phyloP scores from a whole-genome alignment of 2,113 vertebrate species.

The Collichthys lucidus region DNA sequence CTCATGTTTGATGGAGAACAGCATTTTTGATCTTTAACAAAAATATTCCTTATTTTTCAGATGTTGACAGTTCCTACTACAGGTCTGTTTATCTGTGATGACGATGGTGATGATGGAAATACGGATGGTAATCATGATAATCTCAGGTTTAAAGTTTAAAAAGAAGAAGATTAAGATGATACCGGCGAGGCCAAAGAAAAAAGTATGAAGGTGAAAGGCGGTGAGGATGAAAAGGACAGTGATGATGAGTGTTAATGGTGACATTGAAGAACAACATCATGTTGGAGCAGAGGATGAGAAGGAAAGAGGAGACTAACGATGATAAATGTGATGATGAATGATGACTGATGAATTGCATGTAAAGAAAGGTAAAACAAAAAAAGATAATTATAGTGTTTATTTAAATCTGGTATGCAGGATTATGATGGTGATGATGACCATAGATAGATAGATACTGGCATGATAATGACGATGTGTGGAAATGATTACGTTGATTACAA shows the following conservation, averaged over 20 bases:
- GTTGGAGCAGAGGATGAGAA: neutral
- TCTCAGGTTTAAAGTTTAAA: neutral
- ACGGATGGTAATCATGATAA: neutral
- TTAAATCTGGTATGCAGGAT: neutral
- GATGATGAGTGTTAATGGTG: neutral
- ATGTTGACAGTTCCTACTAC: neutral
- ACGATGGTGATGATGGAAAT: neutral
- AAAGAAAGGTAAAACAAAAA: neutral
- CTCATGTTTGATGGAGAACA: slow-evolving; percentile 29
- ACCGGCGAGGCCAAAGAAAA: neutral
- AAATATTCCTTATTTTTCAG: neutral
- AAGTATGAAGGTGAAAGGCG: neutral
- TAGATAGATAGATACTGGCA: no score
- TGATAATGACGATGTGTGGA: no score
- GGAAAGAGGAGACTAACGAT: neutral
- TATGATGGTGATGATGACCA: neutral
- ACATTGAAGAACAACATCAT: neutral
- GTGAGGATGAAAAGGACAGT: neutral
- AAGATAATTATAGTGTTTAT: neutral
- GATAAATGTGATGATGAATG: neutral
- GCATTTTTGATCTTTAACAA: neutral
- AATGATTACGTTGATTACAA: no score
- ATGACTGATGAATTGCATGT: neutral
- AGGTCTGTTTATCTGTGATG: neutral
- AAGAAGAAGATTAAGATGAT: neutral